These are phyloP conservation scores for Crenichthys baileyi DNA, from an alignment of 2,797 vertebrate species.

Conservation along the genomic window DNA sequence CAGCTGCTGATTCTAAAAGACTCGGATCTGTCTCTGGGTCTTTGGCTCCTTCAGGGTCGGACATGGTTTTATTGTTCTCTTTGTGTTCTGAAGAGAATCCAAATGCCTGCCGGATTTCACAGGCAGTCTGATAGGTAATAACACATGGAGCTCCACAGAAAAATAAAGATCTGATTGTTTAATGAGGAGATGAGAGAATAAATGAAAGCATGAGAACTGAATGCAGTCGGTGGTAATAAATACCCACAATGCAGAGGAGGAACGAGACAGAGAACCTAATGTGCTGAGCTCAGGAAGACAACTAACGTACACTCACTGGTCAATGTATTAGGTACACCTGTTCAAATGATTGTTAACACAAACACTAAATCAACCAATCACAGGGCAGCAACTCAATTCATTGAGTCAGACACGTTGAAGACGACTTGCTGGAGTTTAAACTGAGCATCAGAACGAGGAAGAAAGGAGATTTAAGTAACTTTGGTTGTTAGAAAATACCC, in stretches of 20 bases:
- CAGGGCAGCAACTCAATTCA: neutral
- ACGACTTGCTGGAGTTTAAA: neutral
- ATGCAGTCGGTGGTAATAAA: neutral
- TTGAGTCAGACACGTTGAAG: no score
- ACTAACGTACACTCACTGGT: neutral
- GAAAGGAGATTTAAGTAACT: neutral
- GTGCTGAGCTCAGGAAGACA: neutral
- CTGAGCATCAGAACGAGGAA: neutral
- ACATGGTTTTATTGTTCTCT: neutral
- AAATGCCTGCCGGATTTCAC: neutral
- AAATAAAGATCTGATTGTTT: neutral
- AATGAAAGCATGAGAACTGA: neutral
- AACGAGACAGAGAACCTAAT: neutral
- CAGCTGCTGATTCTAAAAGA: slow-evolving; percentile 16
- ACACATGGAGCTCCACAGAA: neutral
- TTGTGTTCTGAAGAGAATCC: neutral
- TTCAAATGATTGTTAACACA: neutral
- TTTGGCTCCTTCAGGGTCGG: neutral
- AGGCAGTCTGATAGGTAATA: neutral
- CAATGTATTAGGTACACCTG: neutral
- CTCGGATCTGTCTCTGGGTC: neutral
- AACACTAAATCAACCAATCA: neutral
- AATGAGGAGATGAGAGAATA: neutral
- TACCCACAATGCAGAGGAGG: neutral
- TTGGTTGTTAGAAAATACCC: neutral